These are phyloP conservation scores for Temnothorax curvispinosus DNA, from an alignment of 1,140 invertebrate genomes.

Conservation along the genomic window DNA sequence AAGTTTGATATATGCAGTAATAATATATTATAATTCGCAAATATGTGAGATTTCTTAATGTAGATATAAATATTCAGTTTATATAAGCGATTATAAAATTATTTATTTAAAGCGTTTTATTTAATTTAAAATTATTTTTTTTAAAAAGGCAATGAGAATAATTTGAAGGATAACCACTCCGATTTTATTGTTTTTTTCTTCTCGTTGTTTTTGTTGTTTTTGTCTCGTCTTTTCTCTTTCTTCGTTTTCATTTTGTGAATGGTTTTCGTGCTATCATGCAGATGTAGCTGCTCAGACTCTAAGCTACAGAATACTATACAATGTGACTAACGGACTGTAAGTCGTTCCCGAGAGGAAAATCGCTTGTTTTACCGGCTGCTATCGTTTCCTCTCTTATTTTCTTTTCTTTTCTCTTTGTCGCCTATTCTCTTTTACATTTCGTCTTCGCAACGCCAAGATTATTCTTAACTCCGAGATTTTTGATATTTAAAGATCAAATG, in stretches of 20 bases:
- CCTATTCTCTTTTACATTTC: slow-evolving; percentile 15
- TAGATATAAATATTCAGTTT: not conserved
- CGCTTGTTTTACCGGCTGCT: slow-evolving; percentile 58
- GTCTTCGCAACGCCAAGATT: not conserved
- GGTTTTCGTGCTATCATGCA: slow-evolving; percentile 65
- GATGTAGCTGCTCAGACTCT: slow-evolving; percentile 54
- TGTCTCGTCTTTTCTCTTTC: not conserved
- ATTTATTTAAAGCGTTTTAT: not conserved
- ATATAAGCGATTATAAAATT: not conserved
- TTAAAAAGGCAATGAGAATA: slow-evolving; percentile 13
- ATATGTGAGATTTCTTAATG: not conserved
- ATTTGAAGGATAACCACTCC: not conserved
- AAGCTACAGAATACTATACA: slow-evolving; percentile 68
- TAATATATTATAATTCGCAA: not conserved
- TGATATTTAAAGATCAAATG: slow-evolving; percentile 45
- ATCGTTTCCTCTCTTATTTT: slow-evolving; percentile 17
- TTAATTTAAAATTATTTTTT: not conserved
- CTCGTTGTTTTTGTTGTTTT: no score
- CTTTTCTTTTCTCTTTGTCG: slow-evolving; percentile 4
- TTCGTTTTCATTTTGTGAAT: slow-evolving; percentile 74
- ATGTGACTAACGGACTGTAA: slow-evolving; percentile 75
- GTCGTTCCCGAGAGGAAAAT: slow-evolving; percentile 69
- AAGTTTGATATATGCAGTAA: not conserved
- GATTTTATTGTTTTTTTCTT: slow-evolving; percentile 22
- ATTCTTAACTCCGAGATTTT: slow-evolving; percentile 35